Conservation (phyloP, 2,888 invertebrate genomes). For the Acleris emargana region DNA sequence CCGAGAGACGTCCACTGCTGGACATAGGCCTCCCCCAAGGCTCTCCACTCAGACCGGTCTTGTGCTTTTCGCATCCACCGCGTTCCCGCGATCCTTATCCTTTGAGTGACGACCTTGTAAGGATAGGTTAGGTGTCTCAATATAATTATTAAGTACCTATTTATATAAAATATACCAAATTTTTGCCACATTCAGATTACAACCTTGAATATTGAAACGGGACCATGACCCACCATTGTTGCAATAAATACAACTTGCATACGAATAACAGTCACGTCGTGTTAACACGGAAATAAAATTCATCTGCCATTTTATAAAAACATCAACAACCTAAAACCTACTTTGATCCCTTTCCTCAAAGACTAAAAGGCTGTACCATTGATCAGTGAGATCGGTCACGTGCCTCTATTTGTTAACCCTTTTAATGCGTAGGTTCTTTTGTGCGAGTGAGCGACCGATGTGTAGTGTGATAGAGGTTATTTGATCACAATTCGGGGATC, state of each 20-base stretch:
- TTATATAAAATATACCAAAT: neutral
- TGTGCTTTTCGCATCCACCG: no score
- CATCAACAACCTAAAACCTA: neutral
- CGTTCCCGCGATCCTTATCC: no score
- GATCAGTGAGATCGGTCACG: slow-evolving; percentile 16
- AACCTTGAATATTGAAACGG: slow-evolving; percentile 4
- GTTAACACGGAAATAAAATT: slow-evolving; percentile 26
- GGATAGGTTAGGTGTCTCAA: no score
- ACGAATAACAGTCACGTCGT: slow-evolving; percentile 27
- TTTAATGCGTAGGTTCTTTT: slow-evolving; percentile 20
- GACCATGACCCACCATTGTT: neutral
- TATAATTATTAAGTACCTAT: no score
- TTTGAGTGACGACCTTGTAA: no score
- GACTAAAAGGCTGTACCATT: neutral
- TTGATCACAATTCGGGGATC: slow-evolving; percentile 25
- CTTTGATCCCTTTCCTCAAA: neutral
- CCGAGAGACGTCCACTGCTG: no score
- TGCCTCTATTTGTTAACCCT: slow-evolving; percentile 32
- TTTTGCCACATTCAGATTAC: neutral
- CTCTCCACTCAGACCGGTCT: no score
- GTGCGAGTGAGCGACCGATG: slow-evolving; percentile 26
- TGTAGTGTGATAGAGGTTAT: slow-evolving; percentile 14
- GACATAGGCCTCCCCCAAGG: no score
- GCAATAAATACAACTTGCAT: slow-evolving; percentile 25
- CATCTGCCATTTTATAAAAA: slow-evolving; percentile 17